phyloP scores from a whole-genome alignment of 1,140 invertebrate genomes.

The Zaprionus taronus region DNA sequence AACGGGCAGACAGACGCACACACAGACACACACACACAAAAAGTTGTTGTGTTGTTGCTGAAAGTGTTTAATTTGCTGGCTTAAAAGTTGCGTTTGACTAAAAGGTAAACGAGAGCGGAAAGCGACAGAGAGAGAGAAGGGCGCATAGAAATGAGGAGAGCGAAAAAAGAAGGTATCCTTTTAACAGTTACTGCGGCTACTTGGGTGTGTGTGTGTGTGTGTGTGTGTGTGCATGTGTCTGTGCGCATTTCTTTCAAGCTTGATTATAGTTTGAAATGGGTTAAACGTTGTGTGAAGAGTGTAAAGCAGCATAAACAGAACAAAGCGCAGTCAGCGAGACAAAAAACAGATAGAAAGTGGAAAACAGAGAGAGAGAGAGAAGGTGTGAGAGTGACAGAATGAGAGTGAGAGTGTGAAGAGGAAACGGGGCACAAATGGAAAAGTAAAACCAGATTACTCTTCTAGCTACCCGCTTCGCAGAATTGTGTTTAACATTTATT shows the following conservation, averaged over 20 bases:
- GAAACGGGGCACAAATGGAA: slow-evolving; percentile 35
- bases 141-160: slow-evolving; percentile 21
- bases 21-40: slow-evolving; percentile 15
- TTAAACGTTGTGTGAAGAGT: slow-evolving; percentile 62
- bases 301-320: slow-evolving; percentile 62
- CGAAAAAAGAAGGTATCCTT: slow-evolving; percentile 64
- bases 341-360: slow-evolving; percentile 43
- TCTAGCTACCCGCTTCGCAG: slow-evolving; percentile 43
- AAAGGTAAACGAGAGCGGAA: slow-evolving; percentile 45
- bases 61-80: slow-evolving; percentile 80
- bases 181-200: slow-evolving; percentile 61
- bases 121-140: slow-evolving; percentile 37
- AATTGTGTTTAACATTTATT: slow-evolving; percentile 32
- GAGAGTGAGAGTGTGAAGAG: slow-evolving; percentile 2
- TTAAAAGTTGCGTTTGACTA: slow-evolving; percentile 75
- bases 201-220: slow-evolving; percentile 12
- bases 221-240: slow-evolving; percentile 15
- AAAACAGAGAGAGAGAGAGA: slow-evolving; percentile 1
- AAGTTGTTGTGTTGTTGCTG: slow-evolving; percentile 72
- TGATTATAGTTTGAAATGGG: slow-evolving; percentile 76
- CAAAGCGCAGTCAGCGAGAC: slow-evolving; percentile 59
- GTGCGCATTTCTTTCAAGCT: slow-evolving; percentile 57
- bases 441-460: slow-evolving; percentile 62
- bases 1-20: slow-evolving; percentile 1
- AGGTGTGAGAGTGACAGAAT: slow-evolving; percentile 7